These are phyloP conservation scores for Pterostichus niger DNA, from an alignment of 2,888 invertebrate genomes.

Conservation along the genomic window DNA sequence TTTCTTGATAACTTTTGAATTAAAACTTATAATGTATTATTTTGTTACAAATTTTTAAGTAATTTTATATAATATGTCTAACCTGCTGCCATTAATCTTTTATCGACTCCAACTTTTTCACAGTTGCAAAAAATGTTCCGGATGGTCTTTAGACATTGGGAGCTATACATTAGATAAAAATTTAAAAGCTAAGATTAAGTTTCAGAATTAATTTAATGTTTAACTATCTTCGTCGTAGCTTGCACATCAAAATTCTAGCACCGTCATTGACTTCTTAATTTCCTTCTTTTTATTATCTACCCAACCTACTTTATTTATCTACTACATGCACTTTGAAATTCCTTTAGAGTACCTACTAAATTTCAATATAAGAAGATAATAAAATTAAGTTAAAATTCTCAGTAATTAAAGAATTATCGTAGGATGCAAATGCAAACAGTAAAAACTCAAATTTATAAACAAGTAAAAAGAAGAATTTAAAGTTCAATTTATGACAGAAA, in stretches of 20 bases:
- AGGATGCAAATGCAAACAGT: background rate
- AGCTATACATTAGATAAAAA: background rate
- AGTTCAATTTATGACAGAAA: no score
- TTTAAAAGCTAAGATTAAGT: background rate
- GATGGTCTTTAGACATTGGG: background rate
- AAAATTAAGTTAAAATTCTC: no score
- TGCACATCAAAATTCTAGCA: constrained; percentile 42
- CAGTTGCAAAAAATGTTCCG: background rate
- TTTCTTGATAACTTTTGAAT: no score
- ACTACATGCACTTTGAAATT: constrained; percentile 38
- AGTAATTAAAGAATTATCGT: background rate
- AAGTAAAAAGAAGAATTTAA: no score
- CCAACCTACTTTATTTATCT: constrained; percentile 27
- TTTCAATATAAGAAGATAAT: constrained; percentile 17
- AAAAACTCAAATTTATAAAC: no score
- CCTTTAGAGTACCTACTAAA: constrained; percentile 7
- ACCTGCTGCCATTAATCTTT: no score
- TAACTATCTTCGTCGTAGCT: background rate
- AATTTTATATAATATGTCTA: no score
- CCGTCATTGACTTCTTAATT: constrained; percentile 44
- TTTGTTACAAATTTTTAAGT: no score
- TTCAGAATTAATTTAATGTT: constrained; percentile 14
- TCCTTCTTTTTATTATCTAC: constrained; percentile 29
- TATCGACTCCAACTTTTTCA: no score
- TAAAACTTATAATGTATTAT: no score